Evolutionary conservation across 2,113 vertebrate genomes (phyloP).

Genomic region (Corvus cornix): DNA sequence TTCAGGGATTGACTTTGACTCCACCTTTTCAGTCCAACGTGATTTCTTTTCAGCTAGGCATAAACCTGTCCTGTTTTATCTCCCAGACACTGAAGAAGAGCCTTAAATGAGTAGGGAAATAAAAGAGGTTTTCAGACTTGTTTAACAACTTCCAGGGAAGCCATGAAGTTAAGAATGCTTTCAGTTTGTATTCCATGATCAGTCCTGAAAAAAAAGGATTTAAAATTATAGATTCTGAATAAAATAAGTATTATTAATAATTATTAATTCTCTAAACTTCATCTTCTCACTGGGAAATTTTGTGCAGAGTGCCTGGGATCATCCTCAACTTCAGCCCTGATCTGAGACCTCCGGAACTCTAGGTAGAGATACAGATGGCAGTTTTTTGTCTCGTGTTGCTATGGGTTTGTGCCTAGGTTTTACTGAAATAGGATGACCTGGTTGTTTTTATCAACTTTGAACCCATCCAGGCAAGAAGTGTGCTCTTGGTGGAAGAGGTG

Average conservation of each 20-base stretch:
- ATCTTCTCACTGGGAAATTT: not conserved
- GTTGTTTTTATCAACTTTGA: not conserved
- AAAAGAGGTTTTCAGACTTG: not conserved
- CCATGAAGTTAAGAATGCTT: not conserved
- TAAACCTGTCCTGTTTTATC: not conserved
- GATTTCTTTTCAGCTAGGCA: not conserved
- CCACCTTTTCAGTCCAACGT: fast-evolving
- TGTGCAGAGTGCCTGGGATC: not conserved
- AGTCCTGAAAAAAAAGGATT: not conserved
- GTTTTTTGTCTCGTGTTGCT: fast-evolving
- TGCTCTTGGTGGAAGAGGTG: not conserved
- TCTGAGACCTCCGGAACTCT: not conserved
- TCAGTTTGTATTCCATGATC: not conserved
- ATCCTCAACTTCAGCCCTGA: not conserved
- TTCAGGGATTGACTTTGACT: not conserved
- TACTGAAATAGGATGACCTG: not conserved
- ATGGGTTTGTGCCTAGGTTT: not conserved
- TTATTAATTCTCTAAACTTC: not conserved
- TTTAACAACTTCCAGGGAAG: not conserved
- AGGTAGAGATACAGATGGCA: not conserved
- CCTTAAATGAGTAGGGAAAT: not conserved
- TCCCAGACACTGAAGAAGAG: not conserved
- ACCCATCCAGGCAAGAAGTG: not conserved
- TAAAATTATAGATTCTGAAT: not conserved
- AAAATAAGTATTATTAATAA: not conserved